phyloP scores from a whole-genome alignment of 2,113 vertebrate species.

The Phalacrocorax pelagicus region DNA sequence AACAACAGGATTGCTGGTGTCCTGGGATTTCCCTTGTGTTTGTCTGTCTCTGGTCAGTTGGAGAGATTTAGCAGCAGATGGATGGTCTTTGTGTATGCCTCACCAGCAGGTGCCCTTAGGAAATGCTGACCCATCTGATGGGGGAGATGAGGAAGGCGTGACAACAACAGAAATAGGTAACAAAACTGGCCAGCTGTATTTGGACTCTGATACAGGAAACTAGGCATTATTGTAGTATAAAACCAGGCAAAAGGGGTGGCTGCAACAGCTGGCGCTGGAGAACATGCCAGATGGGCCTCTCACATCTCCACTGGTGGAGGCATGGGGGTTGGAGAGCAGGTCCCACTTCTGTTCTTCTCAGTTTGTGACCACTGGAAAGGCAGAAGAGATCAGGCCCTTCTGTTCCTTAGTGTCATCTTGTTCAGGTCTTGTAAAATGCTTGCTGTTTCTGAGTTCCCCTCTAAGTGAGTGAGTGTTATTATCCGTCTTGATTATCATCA shows the following conservation, averaged over 20 bases:
- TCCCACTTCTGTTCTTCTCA: neutral
- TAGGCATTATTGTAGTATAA: neutral
- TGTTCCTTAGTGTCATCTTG: neutral
- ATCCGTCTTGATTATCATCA: neutral
- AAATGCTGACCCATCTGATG: neutral
- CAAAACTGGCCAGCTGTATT: neutral
- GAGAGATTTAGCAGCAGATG: neutral
- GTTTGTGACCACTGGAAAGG: neutral
- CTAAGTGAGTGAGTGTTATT: neutral
- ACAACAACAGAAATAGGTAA: neutral
- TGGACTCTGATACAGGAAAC: neutral
- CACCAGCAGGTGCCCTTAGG: neutral
- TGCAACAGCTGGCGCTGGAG: neutral
- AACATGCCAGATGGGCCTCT: neutral
- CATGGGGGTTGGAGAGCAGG: neutral
- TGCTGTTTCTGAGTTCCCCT: neutral
- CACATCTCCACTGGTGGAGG: neutral
- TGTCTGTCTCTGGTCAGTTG: neutral
- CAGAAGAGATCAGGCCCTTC: neutral
- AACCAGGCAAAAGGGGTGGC: neutral
- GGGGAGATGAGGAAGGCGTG: neutral
- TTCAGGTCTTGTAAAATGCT: neutral
- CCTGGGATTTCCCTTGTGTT: conserved; percentile 11
- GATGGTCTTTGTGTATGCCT: neutral
- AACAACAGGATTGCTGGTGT: neutral